A percentile compares a stretch with the other conserved stretches of the same genome.
phyloP scores from a whole-genome alignment of 2,888 invertebrate genomes.

The Spodoptera picta region DNA sequence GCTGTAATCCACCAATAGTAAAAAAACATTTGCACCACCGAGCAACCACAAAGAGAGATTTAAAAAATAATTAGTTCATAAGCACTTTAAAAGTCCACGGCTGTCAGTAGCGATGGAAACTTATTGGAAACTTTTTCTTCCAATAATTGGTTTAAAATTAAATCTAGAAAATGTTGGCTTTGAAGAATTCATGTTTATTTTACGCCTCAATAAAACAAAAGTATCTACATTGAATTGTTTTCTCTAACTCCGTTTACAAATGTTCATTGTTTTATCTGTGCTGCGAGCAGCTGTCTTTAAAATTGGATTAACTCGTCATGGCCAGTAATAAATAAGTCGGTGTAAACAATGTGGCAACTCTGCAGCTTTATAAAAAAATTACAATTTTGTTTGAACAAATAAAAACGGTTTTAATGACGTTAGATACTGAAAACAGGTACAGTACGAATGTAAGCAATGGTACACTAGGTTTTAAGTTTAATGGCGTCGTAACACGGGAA shows the following conservation, averaged over 20 bases:
- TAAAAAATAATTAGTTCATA: slow-evolving; percentile 6
- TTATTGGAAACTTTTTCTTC: slow-evolving; percentile 13
- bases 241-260: slow-evolving; percentile 14
- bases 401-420: slow-evolving; percentile 43
- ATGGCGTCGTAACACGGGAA: slow-evolving; percentile 35
- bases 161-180: slow-evolving; percentile 6
- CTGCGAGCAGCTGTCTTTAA: slow-evolving; percentile 64
- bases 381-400: slow-evolving; percentile 43
- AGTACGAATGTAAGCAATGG: slow-evolving; percentile 17
- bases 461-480: slow-evolving; percentile 35
- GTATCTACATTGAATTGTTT: slow-evolving; percentile 18
- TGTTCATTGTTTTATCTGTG: slow-evolving; percentile 48
- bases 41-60: neutral
- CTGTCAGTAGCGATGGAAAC: slow-evolving; percentile 9
- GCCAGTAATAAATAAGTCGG: slow-evolving; percentile 64
- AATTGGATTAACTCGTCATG: slow-evolving; percentile 68
- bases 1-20: too few species aligned
- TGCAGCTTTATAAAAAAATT: slow-evolving; percentile 45
- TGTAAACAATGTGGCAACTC: slow-evolving; percentile 54
- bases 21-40: neutral
- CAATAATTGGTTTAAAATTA: slow-evolving; percentile 11
- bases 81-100: slow-evolving; percentile 5
- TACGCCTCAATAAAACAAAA: slow-evolving; percentile 20
- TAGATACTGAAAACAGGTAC: slow-evolving; percentile 23
- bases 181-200: slow-evolving; percentile 14